Evolutionary conservation across 1,140 invertebrate species (phyloP), one percentile per base, ranked within the genome.

Genomic region (Drosophila rufa): DNA sequence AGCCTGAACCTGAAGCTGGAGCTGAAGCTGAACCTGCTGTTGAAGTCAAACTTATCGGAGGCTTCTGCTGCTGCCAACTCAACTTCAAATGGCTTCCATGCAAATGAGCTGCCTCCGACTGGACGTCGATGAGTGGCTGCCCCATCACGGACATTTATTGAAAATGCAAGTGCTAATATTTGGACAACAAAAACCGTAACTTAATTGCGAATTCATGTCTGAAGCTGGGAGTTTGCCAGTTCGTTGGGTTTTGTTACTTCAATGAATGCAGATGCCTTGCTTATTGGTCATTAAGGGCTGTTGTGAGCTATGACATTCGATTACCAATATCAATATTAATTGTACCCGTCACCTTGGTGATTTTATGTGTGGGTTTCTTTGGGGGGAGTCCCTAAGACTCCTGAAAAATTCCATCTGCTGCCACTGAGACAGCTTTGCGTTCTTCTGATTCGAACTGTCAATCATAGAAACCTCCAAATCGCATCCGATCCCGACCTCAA

Each of bases 91-190:
- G 75, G 61, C 56, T 80, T 33, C 46, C 57, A 90, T 89, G 85
- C 78, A 90, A 90, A 90, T 89, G 69, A 89, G 76, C 66, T 38
- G 15, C 40, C 47, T 38, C 4, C 45, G 64, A 78, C 58, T 73
- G 53, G 73, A 62, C 67, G 80, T 55, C 75, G 36, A 66, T 73
- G 79, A 69, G 75, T 62, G 53, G 51, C 36, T 59, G 56, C 40
- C 50, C 19, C n/a, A 17, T 38, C 47, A 47, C 36, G 76, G 58
- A 80, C 80, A 87, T 89, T 87, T 87, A 87, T 87, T 87, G 83
- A 87, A 87, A 89, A 78, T 80, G 84, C 71, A 89, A 84, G 83
- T 87, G 83, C 84, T 42, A 87, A 87, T 89, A 87, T 87, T 87
- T 87, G 80, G 62, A 82, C 69, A 89, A 78, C 67, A 80, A 78